A percentile compares a stretch with the other conserved stretches of the same genome.
phyloP scores from a whole-genome alignment of 2,888 invertebrate genomes.

The Callyntrura sp. region DNA sequence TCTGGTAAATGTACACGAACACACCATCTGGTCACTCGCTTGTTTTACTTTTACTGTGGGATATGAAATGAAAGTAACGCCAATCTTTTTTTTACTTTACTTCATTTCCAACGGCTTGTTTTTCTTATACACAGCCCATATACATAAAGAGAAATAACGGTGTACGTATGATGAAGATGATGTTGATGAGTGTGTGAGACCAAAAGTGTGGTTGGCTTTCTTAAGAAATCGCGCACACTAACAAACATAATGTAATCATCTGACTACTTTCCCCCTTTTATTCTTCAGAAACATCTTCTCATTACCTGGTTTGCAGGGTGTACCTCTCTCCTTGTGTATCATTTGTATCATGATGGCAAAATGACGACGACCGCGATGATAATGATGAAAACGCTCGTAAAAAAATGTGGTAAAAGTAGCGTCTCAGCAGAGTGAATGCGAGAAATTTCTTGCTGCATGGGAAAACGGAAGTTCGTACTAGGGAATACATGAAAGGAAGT shows the following conservation, averaged over 20 bases:
- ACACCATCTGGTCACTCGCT: constrained; percentile 59
- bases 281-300: constrained; percentile 21
- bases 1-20: constrained; percentile 32
- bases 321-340: background rate
- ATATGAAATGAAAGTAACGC: background rate
- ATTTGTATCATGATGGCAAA: background rate
- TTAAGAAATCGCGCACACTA: constrained; percentile 35
- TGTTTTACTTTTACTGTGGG: background rate
- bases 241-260: constrained; percentile 54
- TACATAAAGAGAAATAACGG: background rate
- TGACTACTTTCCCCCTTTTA: constrained; percentile 20
- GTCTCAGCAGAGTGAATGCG: background rate
- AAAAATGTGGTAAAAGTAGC: background rate
- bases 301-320: constrained; percentile 16
- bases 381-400: constrained; percentile 12
- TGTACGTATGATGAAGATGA: background rate
- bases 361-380: constrained; percentile 11
- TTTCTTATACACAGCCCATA: background rate
- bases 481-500: background rate
- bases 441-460: background rate
- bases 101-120: background rate
- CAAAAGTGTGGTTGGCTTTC: constrained; percentile 41
- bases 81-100: background rate
- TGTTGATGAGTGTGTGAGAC: background rate
- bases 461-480: background rate